Evolutionary conservation across 37 sponge, comb jelly and placozoan species (phyloP).

Genomic region (Lycopodina hypogea): DNA sequence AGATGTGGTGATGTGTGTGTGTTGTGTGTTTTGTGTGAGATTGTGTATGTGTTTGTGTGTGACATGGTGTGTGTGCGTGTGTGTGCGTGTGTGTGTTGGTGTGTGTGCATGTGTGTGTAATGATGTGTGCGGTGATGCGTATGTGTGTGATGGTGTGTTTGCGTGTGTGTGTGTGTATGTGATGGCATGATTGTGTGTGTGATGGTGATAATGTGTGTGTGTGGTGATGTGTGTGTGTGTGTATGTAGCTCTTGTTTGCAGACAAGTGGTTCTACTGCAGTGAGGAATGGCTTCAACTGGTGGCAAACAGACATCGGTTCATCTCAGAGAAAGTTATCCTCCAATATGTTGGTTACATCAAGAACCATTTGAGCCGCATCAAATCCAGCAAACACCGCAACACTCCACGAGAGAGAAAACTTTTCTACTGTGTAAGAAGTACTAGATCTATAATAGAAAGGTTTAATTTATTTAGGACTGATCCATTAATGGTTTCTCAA

Average conservation of each 20-base stretch:
- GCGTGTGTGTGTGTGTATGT: no score
- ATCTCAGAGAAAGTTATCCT: constrained; percentile 60
- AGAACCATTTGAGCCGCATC: constrained; percentile 49
- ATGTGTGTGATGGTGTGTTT: not conserved
- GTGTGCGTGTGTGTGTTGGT: no score
- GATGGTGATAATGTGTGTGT: no score
- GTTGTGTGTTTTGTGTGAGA: no score
- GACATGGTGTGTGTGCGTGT: no score
- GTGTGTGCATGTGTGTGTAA: not conserved
- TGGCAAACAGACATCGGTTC: constrained; percentile 32
- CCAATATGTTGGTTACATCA: constrained; percentile 55
- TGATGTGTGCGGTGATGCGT: no score
- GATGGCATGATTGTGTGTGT: no score
- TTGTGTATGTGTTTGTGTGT: no score
- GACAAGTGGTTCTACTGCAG: constrained; percentile 21
- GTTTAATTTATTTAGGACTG: no score
- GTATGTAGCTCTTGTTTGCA: constrained; percentile 24
- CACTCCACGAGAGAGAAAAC: constrained; percentile 45
- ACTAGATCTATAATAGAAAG: not conserved
- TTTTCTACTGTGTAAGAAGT: constrained; percentile 49
- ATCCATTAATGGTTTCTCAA: no score
- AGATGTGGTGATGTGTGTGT: not conserved
- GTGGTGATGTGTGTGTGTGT: no score
- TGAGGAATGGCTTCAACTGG: constrained; percentile 36
- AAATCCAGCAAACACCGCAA: constrained; percentile 45